These are phyloP conservation scores for Leucozona laternaria DNA, from an alignment of 2,888 invertebrate genomes.

Conservation along the genomic window DNA sequence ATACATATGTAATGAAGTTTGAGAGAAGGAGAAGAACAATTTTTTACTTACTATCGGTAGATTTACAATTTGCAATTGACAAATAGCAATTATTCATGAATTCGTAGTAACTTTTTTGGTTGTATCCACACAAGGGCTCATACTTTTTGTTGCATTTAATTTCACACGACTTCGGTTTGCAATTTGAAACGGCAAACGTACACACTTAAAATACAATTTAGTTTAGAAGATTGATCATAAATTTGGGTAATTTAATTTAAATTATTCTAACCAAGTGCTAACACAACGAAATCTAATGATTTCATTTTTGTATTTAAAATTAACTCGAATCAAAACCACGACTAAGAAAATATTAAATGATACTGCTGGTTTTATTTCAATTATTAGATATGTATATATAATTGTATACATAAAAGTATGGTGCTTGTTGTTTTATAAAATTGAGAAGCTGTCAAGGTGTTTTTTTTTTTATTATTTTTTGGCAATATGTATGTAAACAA, in stretches of 20 bases:
- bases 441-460: not conserved
- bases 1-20: no score
- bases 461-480: not conserved
- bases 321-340: not conserved
- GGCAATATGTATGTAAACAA: conserved; percentile 10
- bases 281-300: not conserved
- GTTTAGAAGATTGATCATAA: not conserved
- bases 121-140: not conserved
- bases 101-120: not conserved
- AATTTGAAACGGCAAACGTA: not conserved
- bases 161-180: not conserved
- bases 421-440: not conserved
- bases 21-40: not conserved
- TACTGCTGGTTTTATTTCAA: conserved; percentile 8
- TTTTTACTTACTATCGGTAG: not conserved
- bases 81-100: conserved; percentile 13
- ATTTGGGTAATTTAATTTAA: not conserved
- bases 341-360: not conserved
- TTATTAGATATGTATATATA: not conserved
- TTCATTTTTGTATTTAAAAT: conserved; percentile 12
- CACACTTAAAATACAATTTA: conserved; percentile 16
- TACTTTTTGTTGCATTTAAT: not conserved
- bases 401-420: no score
- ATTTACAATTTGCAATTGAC: conserved; percentile 19
- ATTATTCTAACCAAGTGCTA: conserved; percentile 11